These are phyloP conservation scores for Lypha dubia DNA, from an alignment of 2,888 invertebrate genomes.

Conservation along the genomic window DNA sequence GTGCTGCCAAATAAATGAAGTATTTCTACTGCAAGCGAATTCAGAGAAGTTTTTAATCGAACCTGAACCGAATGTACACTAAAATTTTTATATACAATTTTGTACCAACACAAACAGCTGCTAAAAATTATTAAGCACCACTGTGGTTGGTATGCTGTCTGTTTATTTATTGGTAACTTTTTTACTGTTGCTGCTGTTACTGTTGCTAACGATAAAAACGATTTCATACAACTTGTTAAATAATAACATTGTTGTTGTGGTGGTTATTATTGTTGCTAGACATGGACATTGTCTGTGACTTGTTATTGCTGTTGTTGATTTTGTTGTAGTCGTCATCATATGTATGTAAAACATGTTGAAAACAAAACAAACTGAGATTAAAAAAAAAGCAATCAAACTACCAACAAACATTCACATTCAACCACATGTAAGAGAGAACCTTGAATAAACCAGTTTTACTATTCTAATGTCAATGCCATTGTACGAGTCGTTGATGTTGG, in stretches of 20 bases:
- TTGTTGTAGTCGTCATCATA: slow-evolving; percentile 30
- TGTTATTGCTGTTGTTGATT: slow-evolving; percentile 10
- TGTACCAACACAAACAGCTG: not conserved
- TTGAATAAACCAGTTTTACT: slow-evolving; percentile 82
- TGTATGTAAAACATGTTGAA: slow-evolving; percentile 58
- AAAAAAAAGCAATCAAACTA: slow-evolving; percentile 19
- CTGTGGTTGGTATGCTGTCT: not conserved
- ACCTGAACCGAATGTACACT: no score
- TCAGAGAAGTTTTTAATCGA: no score
- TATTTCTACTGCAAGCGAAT: no score
- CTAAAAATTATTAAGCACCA: not conserved
- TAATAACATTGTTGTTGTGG: slow-evolving; percentile 52
- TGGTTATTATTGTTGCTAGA: slow-evolving; percentile 39
- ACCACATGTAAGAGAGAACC: slow-evolving; percentile 75
- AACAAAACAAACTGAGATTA: slow-evolving; percentile 14
- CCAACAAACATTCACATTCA: slow-evolving; percentile 42
- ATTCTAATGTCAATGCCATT: slow-evolving; percentile 83
- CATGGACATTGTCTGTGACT: slow-evolving; percentile 49
- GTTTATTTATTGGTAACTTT: slow-evolving; percentile 25
- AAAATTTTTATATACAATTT: not conserved
- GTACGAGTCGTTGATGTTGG: slow-evolving; percentile 49
- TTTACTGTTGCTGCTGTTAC: slow-evolving; percentile 15
- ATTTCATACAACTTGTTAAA: slow-evolving; percentile 44
- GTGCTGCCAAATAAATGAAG: no score
- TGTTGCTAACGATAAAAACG: slow-evolving; percentile 15